A percentile compares a stretch with the other conserved stretches of the same genome.
Conservation (phyloP, 2,113 vertebrate species). For the Heterotis niloticus region DNA sequence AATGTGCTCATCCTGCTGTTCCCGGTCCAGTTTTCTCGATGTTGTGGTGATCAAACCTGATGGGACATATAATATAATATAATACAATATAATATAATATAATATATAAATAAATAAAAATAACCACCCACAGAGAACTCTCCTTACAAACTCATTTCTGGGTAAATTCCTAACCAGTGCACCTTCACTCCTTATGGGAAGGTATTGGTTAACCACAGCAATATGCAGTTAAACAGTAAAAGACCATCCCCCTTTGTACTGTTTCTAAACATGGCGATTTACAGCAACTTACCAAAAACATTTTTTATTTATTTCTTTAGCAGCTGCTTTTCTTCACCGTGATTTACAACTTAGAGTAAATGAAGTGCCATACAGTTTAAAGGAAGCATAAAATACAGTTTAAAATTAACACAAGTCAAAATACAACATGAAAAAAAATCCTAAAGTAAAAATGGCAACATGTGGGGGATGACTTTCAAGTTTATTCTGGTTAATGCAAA, state of each 20-base stretch:
- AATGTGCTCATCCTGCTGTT: conserved; percentile 91
- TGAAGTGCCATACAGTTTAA: no score
- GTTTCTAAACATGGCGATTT: background rate
- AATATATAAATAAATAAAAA: no score
- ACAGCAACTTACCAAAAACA: background rate
- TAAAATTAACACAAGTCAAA: background rate
- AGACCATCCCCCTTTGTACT: background rate
- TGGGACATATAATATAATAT: background rate
- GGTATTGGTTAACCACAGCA: background rate
- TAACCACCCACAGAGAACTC: background rate
- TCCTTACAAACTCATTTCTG: background rate
- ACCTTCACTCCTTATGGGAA: background rate
- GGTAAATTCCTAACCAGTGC: background rate
- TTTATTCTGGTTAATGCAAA: conserved; percentile 15
- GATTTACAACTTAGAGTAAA: no score
- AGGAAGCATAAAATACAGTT: background rate
- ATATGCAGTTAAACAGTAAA: background rate
- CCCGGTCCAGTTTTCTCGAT: conserved; percentile 87
- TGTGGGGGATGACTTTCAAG: background rate
- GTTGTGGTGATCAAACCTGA: conserved; percentile 91
- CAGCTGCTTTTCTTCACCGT: no score
- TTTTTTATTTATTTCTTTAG: background rate
- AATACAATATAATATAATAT: background rate
- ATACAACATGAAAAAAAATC: background rate
- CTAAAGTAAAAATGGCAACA: background rate